Base-by-base conservation (phyloP, 1,140 invertebrate species). In the Penaeus indicus region DNA sequence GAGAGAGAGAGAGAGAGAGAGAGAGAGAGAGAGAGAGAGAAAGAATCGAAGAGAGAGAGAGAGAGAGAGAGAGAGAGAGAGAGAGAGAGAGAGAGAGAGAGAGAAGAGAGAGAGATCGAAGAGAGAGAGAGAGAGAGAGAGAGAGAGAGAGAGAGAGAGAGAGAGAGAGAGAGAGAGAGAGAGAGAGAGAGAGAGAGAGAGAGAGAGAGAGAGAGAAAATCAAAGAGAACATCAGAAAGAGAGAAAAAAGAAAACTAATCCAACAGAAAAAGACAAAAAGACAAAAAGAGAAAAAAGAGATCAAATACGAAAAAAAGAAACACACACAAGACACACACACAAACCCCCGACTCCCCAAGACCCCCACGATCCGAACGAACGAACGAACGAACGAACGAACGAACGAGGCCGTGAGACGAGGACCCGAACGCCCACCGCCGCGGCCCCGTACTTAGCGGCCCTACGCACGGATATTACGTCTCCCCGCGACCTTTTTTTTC, bases 371-470 rank as follows among this genome's bases (percentile, higher is more conserved):
- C n/a, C 11, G 25, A 75, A 75, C 11, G 25, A 25, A 75, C 69
- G 38, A 25, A 21, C 69, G 4, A 16, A 75, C 69, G 25, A 25
- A 1, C 69, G 25, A 16, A 75, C 21, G 67, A 84, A 32, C 42
- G 42, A 60, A 63, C 25, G 64, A 84, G 67, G 69, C 42, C 69
- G 64, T 25, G 67, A 54, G 83, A 32, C n/a, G 47, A 54, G 42
- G 54, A n/a, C 16, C 8, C 21, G 38, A 84, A 10, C n/a, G 25
- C 18, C 22, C n/a, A 42, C 62, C 27, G n/a, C 16, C 18, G 8
- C 42, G 47, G 22, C 8, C 8, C 47, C 47, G 3, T 54, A 54
- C 11, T 54, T 54, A 54, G 47, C 13, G 47, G 8, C 47, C 47
- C 47, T 54, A 10, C 47, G 47, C 47, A 13, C 47, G 47, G 47